Conservation (phyloP, 1,140 invertebrate species). For the Aphelinus atriplicis region DNA sequence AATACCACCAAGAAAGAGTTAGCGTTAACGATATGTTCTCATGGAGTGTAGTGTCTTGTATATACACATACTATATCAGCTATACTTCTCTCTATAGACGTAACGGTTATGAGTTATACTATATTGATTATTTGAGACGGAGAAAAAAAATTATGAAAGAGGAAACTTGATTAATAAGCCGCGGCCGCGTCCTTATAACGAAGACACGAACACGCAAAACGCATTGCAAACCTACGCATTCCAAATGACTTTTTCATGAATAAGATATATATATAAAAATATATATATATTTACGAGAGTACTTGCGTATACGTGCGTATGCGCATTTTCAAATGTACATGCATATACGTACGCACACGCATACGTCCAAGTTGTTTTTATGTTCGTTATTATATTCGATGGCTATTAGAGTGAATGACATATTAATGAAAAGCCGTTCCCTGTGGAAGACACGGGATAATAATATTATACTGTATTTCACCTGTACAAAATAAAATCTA, state of each 20-base stretch:
- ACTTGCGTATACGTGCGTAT: too few species aligned
- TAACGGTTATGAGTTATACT: constrained; percentile 54
- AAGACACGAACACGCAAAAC: constrained; percentile 52
- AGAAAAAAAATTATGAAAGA: constrained; percentile 44
- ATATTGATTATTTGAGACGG: constrained; percentile 28
- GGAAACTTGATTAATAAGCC: constrained; percentile 40
- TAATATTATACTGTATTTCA: constrained; percentile 10
- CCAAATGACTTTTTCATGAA: constrained; percentile 15
- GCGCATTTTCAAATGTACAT: too few species aligned
- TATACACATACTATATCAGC: constrained; percentile 61
- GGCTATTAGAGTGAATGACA: not conserved
- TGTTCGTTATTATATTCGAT: too few species aligned
- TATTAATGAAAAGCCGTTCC: not conserved
- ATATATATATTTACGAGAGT: not conserved
- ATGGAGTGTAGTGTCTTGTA: constrained; percentile 66
- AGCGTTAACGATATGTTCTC: constrained; percentile 63
- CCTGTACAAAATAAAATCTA: constrained; percentile 38
- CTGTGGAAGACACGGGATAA: not conserved
- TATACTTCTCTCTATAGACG: constrained; percentile 63
- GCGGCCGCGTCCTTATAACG: constrained; percentile 42
- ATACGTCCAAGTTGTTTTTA: too few species aligned
- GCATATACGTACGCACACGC: too few species aligned
- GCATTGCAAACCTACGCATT: constrained; percentile 52
- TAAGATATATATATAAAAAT: too few species aligned
- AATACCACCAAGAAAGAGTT: constrained; percentile 56